Percentiles rank a stretch among this genome's conserved stretches.
These are phyloP conservation scores for Zootermopsis nevadensis DNA, from an alignment of 2,888 invertebrate genomes.

Conservation along the genomic window DNA sequence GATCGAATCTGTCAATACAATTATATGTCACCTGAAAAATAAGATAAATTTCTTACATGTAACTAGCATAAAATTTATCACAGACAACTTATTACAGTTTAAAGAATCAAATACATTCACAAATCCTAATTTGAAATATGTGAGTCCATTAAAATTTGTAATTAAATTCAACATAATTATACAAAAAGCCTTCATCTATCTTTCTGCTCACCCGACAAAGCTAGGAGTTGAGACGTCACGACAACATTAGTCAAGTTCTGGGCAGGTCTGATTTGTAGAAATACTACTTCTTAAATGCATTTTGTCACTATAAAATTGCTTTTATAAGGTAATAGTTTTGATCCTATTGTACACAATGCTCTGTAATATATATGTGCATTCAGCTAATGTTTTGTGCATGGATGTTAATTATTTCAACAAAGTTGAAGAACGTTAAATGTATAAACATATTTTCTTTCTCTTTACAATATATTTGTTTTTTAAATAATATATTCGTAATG, in stretches of 20 bases:
- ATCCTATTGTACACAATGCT: neutral
- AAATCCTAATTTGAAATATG: too few species aligned
- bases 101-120: too few species aligned
- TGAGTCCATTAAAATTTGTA: too few species aligned
- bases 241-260: constrained; percentile 7
- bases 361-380: constrained; percentile 25
- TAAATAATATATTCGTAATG: neutral
- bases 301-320: neutral
- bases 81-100: too few species aligned
- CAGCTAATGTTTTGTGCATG: constrained; percentile 13
- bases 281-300: neutral
- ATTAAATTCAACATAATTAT: too few species aligned
- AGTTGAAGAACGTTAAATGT: neutral
- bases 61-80: too few species aligned
- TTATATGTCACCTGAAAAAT: too few species aligned
- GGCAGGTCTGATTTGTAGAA: constrained; percentile 36
- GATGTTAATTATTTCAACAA: neutral
- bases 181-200: neutral
- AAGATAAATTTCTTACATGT: too few species aligned
- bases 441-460: neutral
- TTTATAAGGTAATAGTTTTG: neutral
- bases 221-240: constrained; percentile 22
- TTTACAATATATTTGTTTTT: neutral
- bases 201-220: neutral
- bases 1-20: too few species aligned